Conservation (phyloP, 2,113 vertebrate genomes). For the Echinops telfairi region DNA sequence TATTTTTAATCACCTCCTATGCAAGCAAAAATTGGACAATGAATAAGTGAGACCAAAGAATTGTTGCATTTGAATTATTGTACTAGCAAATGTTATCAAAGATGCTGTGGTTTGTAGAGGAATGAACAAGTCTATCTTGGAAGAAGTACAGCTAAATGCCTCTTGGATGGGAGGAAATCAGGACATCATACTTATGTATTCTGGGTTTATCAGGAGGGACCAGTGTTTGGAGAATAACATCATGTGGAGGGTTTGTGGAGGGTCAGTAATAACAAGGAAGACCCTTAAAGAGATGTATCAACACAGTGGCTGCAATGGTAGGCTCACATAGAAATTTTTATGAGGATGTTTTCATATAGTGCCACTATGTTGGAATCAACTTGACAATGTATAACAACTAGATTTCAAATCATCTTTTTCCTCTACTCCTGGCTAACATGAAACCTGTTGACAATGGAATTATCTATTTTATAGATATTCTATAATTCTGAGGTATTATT, state of each 20-base stretch:
- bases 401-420: slow-evolving; percentile 3
- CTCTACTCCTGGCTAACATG: background rate
- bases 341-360: no score
- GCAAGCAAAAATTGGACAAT: background rate
- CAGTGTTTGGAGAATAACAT: no score
- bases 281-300: no score
- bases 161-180: background rate
- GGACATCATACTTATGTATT: background rate
- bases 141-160: background rate
- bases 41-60: background rate
- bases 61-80: background rate
- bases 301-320: no score
- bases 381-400: no score
- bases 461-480: background rate
- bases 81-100: background rate
- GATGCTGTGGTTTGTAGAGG: background rate
- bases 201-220: background rate
- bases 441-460: background rate
- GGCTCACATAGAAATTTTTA: no score
- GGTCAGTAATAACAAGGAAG: no score
- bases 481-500: background rate
- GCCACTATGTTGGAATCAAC: no score
- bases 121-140: background rate
- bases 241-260: no score
- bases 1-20: background rate